These are phyloP conservation scores for Onychomys arenicola DNA, from an alignment of 2,797 vertebrate genomes.

Conservation along the genomic window DNA sequence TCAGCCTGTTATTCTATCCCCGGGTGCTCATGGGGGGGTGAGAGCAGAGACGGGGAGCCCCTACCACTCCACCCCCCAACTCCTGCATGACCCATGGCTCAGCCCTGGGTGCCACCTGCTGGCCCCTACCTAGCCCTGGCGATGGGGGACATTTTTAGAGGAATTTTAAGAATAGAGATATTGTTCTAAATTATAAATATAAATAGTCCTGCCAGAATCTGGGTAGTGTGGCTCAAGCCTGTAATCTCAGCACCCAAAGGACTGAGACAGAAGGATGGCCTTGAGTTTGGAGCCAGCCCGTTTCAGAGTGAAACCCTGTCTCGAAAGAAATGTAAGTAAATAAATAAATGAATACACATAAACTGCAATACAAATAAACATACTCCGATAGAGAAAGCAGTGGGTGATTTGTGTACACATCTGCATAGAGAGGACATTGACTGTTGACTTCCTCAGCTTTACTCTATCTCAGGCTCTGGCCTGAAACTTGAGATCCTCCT, in stretches of 20 bases:
- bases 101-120: not conserved
- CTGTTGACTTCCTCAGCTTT: not conserved
- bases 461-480: not conserved
- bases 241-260: not conserved
- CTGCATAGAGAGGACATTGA: not conserved
- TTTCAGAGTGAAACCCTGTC: not conserved
- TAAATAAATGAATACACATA: not conserved
- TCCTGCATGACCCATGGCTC: not conserved
- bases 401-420: not conserved
- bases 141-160: not conserved
- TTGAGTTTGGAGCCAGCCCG: not conserved
- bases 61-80: not conserved
- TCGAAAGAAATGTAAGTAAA: not conserved
- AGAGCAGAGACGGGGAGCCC: not conserved
- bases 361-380: not conserved
- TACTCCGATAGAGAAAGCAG: not conserved
- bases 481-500: not conserved
- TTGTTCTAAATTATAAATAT: not conserved
- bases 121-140: not conserved
- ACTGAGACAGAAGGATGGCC: not conserved
- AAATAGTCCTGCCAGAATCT: not conserved
- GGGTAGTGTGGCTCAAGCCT: not conserved
- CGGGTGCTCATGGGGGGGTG: not conserved
- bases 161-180: not conserved
- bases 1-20: not conserved